Percentiles rank a stretch among this genome's conserved stretches.
Evolutionary conservation across 2,113 vertebrate genomes (phyloP).

Genomic region (Saimiri boliviensis): DNA sequence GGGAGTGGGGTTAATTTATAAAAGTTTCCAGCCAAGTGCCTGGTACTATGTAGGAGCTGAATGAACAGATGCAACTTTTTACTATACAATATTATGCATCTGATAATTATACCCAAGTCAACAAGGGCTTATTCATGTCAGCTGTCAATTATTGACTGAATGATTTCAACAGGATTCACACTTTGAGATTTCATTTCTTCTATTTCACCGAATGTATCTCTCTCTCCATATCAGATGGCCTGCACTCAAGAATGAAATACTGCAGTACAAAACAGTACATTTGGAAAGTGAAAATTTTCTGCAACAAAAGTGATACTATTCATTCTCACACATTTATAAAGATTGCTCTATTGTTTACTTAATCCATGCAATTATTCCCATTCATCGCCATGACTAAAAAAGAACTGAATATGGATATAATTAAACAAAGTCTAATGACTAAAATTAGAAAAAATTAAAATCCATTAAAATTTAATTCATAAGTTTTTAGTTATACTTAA

Average conservation of each 20-base stretch:
- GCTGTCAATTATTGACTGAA: background rate
- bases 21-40: background rate
- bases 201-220: background rate
- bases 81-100: background rate
- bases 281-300: background rate
- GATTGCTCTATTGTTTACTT: background rate
- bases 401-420: background rate
- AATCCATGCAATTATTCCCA: background rate
- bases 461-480: slow-evolving; percentile 22
- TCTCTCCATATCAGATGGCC: background rate
- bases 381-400: background rate
- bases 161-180: background rate
- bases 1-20: background rate
- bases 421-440: background rate
- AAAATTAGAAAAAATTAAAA: background rate
- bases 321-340: slow-evolving; percentile 4
- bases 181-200: background rate
- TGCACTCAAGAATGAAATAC: background rate
- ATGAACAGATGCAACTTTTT: background rate
- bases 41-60: background rate
- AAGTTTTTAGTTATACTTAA: background rate
- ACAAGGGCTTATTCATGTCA: background rate
- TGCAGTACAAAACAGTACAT: background rate
- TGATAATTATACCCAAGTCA: background rate
- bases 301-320: background rate